A percentile compares a stretch with the other conserved stretches of the same genome.
phyloP scores from a whole-genome alignment of 2,888 invertebrate species.

The Watsonalla cultraria region DNA sequence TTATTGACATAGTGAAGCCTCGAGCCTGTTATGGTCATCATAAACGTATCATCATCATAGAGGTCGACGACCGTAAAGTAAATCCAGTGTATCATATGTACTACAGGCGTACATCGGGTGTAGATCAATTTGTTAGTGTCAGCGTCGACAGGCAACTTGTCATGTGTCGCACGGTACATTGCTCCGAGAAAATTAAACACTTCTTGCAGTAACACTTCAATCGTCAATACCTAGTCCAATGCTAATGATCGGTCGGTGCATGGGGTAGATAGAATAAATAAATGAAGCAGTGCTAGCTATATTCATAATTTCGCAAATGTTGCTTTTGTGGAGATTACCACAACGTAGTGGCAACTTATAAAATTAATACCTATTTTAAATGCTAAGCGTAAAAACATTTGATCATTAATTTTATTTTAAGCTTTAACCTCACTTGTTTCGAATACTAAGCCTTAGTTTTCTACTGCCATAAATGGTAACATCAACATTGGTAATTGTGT shows the following conservation, averaged over 20 bases:
- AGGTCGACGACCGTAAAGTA: neutral
- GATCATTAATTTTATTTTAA: too few relatives aligned
- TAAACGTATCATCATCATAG: neutral
- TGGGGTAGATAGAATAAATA: too few relatives aligned
- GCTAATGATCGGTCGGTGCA: too few relatives aligned
- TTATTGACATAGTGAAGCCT: neutral
- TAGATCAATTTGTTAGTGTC: conserved; percentile 19
- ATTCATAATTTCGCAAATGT: neutral
- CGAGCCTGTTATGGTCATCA: neutral
- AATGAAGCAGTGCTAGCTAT: too few relatives aligned
- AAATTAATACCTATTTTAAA: neutral
- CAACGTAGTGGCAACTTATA: neutral
- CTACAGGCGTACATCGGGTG: neutral
- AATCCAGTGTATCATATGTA: neutral
- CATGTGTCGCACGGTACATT: conserved; percentile 26
- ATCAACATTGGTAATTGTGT: neutral
- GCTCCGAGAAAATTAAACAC: conserved; percentile 10
- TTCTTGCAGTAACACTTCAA: conserved; percentile 5
- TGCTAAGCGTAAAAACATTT: too few relatives aligned
- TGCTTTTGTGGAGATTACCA: neutral
- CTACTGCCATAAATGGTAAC: too few relatives aligned
- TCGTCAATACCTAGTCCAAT: too few relatives aligned
- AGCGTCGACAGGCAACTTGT: conserved; percentile 29
- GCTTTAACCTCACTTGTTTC: too few relatives aligned
- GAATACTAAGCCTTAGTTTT: too few relatives aligned